These are phyloP conservation scores for Calameuta filiformis DNA, from an alignment of 2,888 invertebrate species.

Conservation along the genomic window DNA sequence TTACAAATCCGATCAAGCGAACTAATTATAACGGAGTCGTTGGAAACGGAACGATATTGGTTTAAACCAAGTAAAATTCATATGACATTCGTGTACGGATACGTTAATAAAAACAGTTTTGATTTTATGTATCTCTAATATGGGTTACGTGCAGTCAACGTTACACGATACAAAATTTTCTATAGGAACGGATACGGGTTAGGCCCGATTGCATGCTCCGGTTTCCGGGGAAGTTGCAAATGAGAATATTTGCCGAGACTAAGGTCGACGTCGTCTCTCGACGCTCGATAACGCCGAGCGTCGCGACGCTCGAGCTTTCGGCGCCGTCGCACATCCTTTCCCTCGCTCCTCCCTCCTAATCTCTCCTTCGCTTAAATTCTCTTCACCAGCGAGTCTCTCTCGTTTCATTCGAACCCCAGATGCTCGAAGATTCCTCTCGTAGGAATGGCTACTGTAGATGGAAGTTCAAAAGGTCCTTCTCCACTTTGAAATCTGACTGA, in stretches of 20 bases:
- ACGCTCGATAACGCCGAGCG: conserved; percentile 55
- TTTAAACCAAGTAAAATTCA: not conserved
- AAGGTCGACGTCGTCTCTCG: conserved; percentile 40
- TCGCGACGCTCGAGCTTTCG: conserved; percentile 31
- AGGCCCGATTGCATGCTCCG: not conserved
- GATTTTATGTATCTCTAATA: not conserved
- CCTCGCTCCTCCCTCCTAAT: not conserved
- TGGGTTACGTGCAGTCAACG: not conserved
- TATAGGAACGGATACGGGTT: not conserved
- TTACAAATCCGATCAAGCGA: not conserved
- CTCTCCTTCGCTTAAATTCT: not conserved
- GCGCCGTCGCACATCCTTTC: conserved; percentile 46
- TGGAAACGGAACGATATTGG: not conserved
- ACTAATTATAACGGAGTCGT: not conserved
- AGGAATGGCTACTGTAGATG: not conserved
- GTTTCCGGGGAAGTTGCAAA: conserved; percentile 33
- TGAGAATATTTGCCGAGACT: conserved; percentile 48
- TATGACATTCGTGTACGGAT: too few species aligned
- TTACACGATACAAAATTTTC: not conserved
- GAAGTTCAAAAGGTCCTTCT: not conserved
- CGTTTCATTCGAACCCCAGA: not conserved
- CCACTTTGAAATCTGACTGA: not conserved
- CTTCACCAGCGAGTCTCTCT: not conserved
- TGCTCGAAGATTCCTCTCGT: not conserved
- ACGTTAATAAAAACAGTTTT: not conserved